Conservation (phyloP, 1,140 invertebrate genomes). For the Melitaea cinxia region DNA sequence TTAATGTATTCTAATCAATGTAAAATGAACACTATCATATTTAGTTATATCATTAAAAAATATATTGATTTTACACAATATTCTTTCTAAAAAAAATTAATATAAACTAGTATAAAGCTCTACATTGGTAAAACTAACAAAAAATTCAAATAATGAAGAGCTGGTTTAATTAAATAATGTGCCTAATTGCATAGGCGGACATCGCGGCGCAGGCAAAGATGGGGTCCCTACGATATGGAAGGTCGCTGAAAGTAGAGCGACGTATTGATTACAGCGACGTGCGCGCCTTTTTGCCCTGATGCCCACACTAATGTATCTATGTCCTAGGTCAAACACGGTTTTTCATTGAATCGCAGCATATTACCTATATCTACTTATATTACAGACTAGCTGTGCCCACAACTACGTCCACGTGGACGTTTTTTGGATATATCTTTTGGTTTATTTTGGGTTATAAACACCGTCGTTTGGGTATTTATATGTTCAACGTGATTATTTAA, state of each 20-base stretch:
- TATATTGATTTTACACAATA: too few species aligned
- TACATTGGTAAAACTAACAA: too few species aligned
- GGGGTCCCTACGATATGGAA: slow-evolving; percentile 42
- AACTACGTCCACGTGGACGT: too few species aligned
- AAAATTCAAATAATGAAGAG: neutral
- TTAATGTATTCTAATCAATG: neutral
- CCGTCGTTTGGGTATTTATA: too few species aligned
- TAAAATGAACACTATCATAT: neutral
- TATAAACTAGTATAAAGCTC: neutral
- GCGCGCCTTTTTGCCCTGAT: slow-evolving; percentile 45
- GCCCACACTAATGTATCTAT: slow-evolving; percentile 27
- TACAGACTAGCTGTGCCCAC: too few species aligned
- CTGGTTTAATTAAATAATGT: slow-evolving; percentile 24
- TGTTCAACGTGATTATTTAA: too few species aligned
- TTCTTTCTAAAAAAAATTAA: slow-evolving; percentile 1
- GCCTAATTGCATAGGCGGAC: slow-evolving; percentile 26
- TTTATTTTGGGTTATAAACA: too few species aligned
- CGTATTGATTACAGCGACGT: slow-evolving; percentile 59
- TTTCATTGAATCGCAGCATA: neutral
- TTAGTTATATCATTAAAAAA: too few species aligned
- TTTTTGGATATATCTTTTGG: too few species aligned
- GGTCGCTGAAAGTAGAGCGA: slow-evolving; percentile 61
- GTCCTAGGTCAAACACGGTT: slow-evolving; percentile 36
- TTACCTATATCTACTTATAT: too few species aligned
- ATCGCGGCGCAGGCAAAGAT: slow-evolving; percentile 34